These are phyloP conservation scores for Cydia amplana DNA, from an alignment of 1,140 invertebrate species.

Conservation along the genomic window DNA sequence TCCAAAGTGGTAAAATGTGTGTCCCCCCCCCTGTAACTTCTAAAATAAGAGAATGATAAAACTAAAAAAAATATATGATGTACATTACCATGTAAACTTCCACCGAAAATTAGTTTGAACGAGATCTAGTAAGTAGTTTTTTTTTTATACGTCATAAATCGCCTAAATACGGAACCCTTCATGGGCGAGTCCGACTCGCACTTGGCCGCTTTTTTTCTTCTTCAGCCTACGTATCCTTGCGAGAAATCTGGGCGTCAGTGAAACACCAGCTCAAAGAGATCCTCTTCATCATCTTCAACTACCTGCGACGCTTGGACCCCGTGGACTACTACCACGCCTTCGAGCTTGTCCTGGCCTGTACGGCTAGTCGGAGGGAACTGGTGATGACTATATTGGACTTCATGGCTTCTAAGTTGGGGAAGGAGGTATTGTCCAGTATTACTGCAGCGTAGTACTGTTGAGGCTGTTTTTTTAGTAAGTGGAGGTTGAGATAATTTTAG, in stretches of 20 bases:
- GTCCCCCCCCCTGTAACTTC: too few species aligned
- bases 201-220: slow-evolving; percentile 36
- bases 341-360: slow-evolving; percentile 54
- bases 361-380: slow-evolving; percentile 48
- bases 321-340: slow-evolving; percentile 50
- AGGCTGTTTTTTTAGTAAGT: too few species aligned
- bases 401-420: slow-evolving; percentile 52
- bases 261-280: slow-evolving; percentile 58
- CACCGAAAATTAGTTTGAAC: too few species aligned
- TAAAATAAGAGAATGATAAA: too few species aligned
- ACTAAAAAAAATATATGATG: too few species aligned
- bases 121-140: too few species aligned
- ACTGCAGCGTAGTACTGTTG: slow-evolving; percentile 40
- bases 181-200: too few species aligned
- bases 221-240: slow-evolving; percentile 51
- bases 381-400: slow-evolving; percentile 58
- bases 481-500: too few species aligned
- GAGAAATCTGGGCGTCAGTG: slow-evolving; percentile 56
- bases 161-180: too few species aligned
- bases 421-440: slow-evolving; percentile 54
- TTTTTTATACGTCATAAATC: too few species aligned
- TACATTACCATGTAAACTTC: too few species aligned
- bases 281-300: slow-evolving; percentile 62
- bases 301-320: slow-evolving; percentile 50
- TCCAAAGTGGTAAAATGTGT: too few species aligned